Evolutionary conservation across 2,797 vertebrate genomes (phyloP).

Genomic region (Brachyalestes nurse): DNA sequence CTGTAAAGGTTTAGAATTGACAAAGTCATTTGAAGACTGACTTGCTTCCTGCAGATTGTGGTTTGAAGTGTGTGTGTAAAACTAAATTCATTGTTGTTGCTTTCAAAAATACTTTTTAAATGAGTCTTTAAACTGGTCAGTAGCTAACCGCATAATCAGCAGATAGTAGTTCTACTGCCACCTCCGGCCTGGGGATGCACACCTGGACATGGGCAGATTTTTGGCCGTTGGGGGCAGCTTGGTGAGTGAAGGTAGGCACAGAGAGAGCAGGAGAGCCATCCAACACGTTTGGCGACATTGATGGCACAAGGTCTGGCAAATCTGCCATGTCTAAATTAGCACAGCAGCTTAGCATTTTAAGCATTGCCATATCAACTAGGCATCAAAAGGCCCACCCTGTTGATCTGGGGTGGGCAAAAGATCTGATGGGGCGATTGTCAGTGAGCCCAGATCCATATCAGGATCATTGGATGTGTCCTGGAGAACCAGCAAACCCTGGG

Average conservation of each 20-base stretch:
- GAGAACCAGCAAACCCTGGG: constrained; percentile 6
- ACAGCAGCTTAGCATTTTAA: constrained; percentile 46
- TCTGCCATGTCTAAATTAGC: constrained; percentile 37
- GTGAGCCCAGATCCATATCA: constrained; percentile 37
- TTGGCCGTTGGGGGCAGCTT: not conserved
- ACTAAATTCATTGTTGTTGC: not conserved
- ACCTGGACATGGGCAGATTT: not conserved
- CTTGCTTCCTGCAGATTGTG: not conserved
- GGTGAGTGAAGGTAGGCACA: not conserved
- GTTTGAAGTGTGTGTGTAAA: constrained; percentile 2
- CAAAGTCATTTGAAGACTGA: too few species aligned
- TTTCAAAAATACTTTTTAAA: not conserved
- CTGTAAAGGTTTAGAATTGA: too few species aligned
- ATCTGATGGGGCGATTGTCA: constrained; percentile 45
- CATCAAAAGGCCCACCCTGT: constrained; percentile 38
- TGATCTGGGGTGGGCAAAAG: constrained; percentile 23
- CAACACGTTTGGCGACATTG: constrained; percentile 26
- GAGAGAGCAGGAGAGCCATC: not conserved
- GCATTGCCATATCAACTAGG: constrained; percentile 44
- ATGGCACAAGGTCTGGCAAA: constrained; percentile 38
- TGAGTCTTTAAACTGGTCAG: not conserved
- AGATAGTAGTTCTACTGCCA: constrained; percentile 18
- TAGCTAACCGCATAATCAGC: not conserved
- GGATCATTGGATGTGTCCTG: constrained; percentile 24
- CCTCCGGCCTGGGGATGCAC: not conserved